Evolutionary conservation across 2,113 vertebrate genomes (phyloP).

Genomic region (Progne subis): DNA sequence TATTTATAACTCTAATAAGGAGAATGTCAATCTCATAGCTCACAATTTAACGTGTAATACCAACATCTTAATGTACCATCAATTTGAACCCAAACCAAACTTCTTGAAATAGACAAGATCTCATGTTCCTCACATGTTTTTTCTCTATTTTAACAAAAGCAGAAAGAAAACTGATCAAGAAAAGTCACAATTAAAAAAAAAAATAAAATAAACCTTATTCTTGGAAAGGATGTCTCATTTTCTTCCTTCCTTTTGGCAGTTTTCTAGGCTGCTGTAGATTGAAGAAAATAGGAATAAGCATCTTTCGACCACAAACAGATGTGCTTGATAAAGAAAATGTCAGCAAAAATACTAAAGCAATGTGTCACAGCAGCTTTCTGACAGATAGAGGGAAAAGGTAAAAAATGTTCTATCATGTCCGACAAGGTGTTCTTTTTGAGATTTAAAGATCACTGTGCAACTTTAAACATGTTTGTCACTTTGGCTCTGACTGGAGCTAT

Average conservation of each 20-base stretch:
- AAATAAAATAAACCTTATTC: not conserved
- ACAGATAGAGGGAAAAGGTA: conserved; percentile 96
- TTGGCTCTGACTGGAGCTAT: conserved; percentile 95
- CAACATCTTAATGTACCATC: not conserved
- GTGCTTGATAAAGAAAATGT: conserved; percentile 99
- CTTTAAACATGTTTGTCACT: conserved; percentile 99
- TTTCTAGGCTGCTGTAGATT: conserved; percentile 69
- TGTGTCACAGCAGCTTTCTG: conserved; percentile 91
- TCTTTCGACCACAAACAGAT: conserved; percentile 92
- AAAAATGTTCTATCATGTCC: conserved; percentile 99
- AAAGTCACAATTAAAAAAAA: not conserved
- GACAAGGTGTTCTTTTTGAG: conserved; percentile 99
- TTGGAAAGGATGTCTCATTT: conserved; percentile 78
- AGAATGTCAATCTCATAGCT: not conserved
- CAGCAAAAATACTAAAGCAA: conserved; percentile 96
- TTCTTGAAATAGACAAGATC: not conserved
- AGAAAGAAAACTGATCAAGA: not conserved
- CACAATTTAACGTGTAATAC: not conserved
- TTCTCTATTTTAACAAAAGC: not conserved
- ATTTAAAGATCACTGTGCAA: conserved; percentile 99
- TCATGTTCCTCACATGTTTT: not conserved
- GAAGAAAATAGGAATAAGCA: conserved; percentile 84
- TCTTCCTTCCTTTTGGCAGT: conserved; percentile 58
- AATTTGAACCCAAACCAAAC: not conserved
- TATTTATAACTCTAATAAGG: not conserved